Base-by-base conservation (phyloP, 2,888 invertebrate genomes). In the Leptothorax acervorum region DNA sequence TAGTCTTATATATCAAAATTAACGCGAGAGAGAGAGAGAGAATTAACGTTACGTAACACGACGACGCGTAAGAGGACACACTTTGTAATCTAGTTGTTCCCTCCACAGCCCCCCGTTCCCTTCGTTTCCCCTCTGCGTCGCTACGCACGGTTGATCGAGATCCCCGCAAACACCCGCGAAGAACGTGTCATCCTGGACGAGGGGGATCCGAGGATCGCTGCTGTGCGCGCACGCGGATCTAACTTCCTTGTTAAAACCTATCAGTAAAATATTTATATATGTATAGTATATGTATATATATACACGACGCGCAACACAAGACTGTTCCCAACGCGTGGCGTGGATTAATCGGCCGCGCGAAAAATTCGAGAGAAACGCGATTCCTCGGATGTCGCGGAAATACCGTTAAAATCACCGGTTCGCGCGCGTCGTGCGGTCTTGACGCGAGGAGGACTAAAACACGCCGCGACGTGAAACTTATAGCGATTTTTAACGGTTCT, bases 221-320 rank as follows among this genome's bases (percentile, higher is more conserved):
- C n/a, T 76, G 8, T 42, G 51, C 23, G 75, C 31, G 75, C 55
- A 53, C 39, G 65, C 57, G 60, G 51, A 62, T 68, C 42, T 23
- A 53, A 51, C n/a, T 74, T 83, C 86, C 66, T 90, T 88, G 87
- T 91, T 88, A 85, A 89, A 85, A 83, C 87, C 15, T 90, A 87
- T 70, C 89, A 87, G 66, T 87, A 89, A 90, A 89, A 85, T 83
- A 79, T 78, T 78, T 84, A 87, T 85, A 79, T 85, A 86, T 86
- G 79, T 88, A 87, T 84, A 81, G 83, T 88, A 83, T 87, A 86
- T 87, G 42, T 57, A 23, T 66, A 65, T 65, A 65, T 53, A 71
- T n/a, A 68, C 48, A 70, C 51, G 48, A 68, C 66, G 31, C 48
- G 66, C 66, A 68, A 87, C 60, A 71, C 18, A 57, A 12, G 48